Percentiles rank a stretch among this genome's conserved stretches.
Evolutionary conservation across 2,797 vertebrate species (phyloP).

Genomic region (Urosaurus nigricauda): DNA sequence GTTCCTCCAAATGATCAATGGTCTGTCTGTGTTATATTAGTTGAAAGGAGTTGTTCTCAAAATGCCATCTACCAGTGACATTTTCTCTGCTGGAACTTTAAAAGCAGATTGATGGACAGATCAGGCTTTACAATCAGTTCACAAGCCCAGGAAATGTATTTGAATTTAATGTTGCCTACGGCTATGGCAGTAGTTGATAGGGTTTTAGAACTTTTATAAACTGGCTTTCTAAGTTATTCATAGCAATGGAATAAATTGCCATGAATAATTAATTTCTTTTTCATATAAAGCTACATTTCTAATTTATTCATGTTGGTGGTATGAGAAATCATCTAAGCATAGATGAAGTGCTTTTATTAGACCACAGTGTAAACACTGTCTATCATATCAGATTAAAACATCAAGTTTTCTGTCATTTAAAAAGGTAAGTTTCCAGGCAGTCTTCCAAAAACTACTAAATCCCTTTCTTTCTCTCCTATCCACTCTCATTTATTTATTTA

Average conservation of each 20-base stretch:
- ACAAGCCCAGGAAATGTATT: not conserved
- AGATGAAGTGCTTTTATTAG: not conserved
- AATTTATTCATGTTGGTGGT: not conserved
- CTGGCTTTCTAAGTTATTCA: not conserved
- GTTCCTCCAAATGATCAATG: not conserved
- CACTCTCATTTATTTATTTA: no score
- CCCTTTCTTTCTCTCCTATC: constrained; percentile 45
- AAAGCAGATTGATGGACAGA: not conserved
- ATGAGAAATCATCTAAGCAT: not conserved
- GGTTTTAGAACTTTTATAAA: constrained; percentile 2
- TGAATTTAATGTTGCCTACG: not conserved
- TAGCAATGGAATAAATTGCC: not conserved
- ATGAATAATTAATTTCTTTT: not conserved
- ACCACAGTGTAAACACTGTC: not conserved
- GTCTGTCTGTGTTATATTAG: not conserved
- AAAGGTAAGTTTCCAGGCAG: not conserved
- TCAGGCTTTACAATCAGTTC: constrained; percentile 7
- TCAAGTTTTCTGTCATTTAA: not conserved
- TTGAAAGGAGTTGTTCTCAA: constrained; percentile 3
- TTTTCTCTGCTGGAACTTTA: not conserved
- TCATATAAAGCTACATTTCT: not conserved
- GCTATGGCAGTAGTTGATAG: not conserved
- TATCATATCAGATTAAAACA: not conserved
- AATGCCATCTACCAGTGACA: not conserved
- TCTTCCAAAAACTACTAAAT: not conserved